Base-by-base conservation (phyloP, 2,888 invertebrate species). In the Hofmannophila pseudospretella region DNA sequence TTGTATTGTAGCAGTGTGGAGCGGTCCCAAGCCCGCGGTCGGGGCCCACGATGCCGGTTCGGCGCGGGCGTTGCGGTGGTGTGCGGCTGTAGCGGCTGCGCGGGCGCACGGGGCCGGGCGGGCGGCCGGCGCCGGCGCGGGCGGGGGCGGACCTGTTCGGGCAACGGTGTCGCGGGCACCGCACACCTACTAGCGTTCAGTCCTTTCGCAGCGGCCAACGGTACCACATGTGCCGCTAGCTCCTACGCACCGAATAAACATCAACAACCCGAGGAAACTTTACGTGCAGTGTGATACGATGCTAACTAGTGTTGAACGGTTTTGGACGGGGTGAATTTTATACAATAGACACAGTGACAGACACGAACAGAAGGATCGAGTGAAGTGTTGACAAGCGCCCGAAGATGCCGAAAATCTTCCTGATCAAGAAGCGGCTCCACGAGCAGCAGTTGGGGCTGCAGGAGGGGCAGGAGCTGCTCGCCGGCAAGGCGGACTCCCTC, bases 401-500 rank as follows among this genome's bases (percentile, higher is more conserved):
- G 62, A 86, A 86, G 67, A 96, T 96, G 96, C 96, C 96, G 90
- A 96, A 96, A 90, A 96, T 96, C 84, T 96, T 96, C 87, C 86
- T 95, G 63, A 95, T 96, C 66, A 96, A 96, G 88, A 94, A 96
- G 80, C 91, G 96, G 74, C 90, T 96, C 89, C 94, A 94, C 62
- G 94, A 95, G 91, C 96, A 96, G 90, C 96, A 96, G 85, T 90
- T 94, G 67, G 90, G 93, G 63, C 85, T 96, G 72, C 88, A 93
- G 79, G 95, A 95, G 78, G 91, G 93, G 49, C 95, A 95, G 81
- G 94, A 95, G 80, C 89, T 93, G 59, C 88, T 90, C 41, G 85
- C 88, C 54, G 72, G 76, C 65, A 93, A 93, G 75, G 77, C 87
- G 53, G 91, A 92, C 67, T 80, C 90, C 46, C 74, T 90, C 49